Conservation (phyloP, 2,797 vertebrate genomes). For the Crypturellus tataupa region DNA sequence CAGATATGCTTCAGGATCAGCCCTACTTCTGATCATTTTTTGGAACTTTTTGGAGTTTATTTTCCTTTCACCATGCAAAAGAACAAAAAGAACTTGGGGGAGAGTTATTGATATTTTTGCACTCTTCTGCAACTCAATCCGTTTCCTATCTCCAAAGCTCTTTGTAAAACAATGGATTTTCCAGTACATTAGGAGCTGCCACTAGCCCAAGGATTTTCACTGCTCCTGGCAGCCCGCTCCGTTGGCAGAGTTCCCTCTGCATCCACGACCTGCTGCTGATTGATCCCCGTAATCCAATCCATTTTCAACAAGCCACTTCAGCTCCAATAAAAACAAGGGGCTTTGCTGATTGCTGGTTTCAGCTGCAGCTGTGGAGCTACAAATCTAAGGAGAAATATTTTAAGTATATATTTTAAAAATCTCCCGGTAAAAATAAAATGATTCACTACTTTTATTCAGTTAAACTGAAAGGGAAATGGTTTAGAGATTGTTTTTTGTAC, state of each 20-base stretch:
- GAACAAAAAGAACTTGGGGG: slow-evolving; percentile 20
- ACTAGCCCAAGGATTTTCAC: slow-evolving; percentile 68
- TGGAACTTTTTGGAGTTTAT: neutral
- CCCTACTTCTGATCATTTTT: slow-evolving; percentile 26
- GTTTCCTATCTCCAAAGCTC: slow-evolving; percentile 67
- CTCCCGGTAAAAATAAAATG: slow-evolving; percentile 28
- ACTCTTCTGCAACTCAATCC: slow-evolving; percentile 19
- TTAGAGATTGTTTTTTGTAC: neutral
- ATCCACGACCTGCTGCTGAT: slow-evolving; percentile 75
- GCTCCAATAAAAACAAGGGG: slow-evolving; percentile 76
- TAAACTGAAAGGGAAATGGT: neutral
- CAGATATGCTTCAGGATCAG: slow-evolving; percentile 29
- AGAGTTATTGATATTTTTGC: slow-evolving; percentile 44
- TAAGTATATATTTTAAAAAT: slow-evolving; percentile 51
- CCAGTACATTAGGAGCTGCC: slow-evolving; percentile 64
- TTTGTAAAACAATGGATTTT: slow-evolving; percentile 76
- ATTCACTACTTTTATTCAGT: slow-evolving; percentile 15
- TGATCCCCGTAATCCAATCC: slow-evolving; percentile 78
- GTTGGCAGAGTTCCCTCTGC: slow-evolving; percentile 71
- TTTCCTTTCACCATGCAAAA: slow-evolving; percentile 24
- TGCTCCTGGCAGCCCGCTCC: slow-evolving; percentile 62
- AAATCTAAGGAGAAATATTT: slow-evolving; percentile 69
- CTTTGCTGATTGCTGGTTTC: slow-evolving; percentile 76
- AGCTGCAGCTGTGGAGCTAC: slow-evolving; percentile 72
- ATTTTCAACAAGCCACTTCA: slow-evolving; percentile 77